Base-by-base conservation (phyloP, 2,888 invertebrate species). In the Caenorhabditis afra region DNA sequence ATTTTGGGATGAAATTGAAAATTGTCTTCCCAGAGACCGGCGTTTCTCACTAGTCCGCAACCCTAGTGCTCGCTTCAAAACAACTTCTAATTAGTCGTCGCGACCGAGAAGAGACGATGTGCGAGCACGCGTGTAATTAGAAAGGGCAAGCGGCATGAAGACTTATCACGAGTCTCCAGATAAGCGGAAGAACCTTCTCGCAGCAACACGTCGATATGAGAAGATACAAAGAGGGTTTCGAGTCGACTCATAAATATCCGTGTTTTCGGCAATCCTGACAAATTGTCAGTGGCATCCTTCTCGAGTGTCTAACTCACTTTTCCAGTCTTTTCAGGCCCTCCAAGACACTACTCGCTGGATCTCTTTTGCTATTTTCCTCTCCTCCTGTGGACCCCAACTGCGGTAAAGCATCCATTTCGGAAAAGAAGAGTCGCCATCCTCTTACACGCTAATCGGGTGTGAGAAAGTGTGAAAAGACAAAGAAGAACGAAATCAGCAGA, bases 71-170 rank as follows among this genome's bases (percentile, higher is more conserved):
- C 45, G 37, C 23, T 41, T 71, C 71, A 71, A 71, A 71, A 64
- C 71, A 71, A 7, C 62, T 62, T 18, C 73, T 73, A 73, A 73
- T 73, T 73, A 73, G 64, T 58, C 49, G 64, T 59, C 59, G 49
- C 41, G 49, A 20, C 61, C 39, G 59, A 45, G 49, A 62, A 50
- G 50, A 22, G 47, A 29, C 4, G 7, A 47, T 73, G 64, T 57
- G 73, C 64, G 44, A 41, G 64, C 64, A 73, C 50, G 73, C 50
- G 58, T 49, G 20, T 64, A 64, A 64, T 73, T 73, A 73, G 35
- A 20, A 53, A 71, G 52, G 45, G 49, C 59, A 20, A 57, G 57
- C 37, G 29, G 4, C 29, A 3, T 5, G 29, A 29, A 7, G 29
- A 29, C 29, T 29, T 29, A 29, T 29, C 29, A 29, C 29, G 7